Evolutionary conservation across 2,113 vertebrate species (phyloP).

Genomic region (Carollia perspicillata): DNA sequence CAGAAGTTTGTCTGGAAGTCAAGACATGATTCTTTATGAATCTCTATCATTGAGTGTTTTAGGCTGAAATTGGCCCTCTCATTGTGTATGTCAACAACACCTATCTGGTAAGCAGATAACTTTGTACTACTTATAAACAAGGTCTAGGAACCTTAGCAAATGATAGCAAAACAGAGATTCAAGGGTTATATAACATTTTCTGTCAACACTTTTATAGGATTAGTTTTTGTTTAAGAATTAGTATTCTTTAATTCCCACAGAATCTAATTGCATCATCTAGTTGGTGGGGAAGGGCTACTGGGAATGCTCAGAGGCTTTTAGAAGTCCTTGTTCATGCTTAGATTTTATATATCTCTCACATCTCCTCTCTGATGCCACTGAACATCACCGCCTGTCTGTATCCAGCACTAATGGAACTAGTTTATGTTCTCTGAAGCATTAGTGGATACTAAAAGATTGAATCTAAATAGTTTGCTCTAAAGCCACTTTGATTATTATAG

Average conservation of each 20-base stretch:
- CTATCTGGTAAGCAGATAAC: not conserved
- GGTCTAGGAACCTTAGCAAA: not conserved
- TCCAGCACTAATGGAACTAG: not conserved
- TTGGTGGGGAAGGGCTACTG: not conserved
- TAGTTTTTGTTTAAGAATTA: not conserved
- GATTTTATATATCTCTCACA: not conserved
- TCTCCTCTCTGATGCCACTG: not conserved
- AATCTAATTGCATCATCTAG: not conserved
- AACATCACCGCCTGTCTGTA: not conserved
- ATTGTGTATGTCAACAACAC: not conserved
- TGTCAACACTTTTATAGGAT: not conserved
- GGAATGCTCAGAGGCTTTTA: not conserved
- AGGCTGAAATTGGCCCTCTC: not conserved
- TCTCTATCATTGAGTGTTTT: not conserved
- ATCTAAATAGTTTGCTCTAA: constrained; percentile 12
- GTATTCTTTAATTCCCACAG: not conserved
- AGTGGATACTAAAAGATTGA: constrained; percentile 20
- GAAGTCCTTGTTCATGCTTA: not conserved
- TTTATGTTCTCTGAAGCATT: constrained; percentile 23
- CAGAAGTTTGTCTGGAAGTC: not conserved
- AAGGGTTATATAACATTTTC: not conserved
- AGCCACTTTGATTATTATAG: not conserved
- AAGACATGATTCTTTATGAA: not conserved
- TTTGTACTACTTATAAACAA: not conserved
- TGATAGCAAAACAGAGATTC: not conserved